Percentiles rank a stretch among this genome's conserved stretches.
These are phyloP conservation scores for Crepidodera aurea DNA, from an alignment of 2,888 invertebrate species.

Conservation along the genomic window DNA sequence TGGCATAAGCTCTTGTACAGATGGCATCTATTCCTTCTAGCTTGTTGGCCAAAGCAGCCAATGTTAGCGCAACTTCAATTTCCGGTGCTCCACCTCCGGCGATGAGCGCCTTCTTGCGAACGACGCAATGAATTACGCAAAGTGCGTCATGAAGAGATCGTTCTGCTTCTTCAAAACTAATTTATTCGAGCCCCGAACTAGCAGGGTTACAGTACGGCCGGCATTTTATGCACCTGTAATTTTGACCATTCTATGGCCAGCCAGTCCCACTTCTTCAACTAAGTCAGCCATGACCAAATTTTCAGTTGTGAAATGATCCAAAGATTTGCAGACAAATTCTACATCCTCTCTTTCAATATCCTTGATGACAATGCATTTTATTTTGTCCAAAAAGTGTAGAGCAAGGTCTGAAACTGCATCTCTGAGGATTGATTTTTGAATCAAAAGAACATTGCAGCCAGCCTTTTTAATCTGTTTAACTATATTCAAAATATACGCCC, in stretches of 20 bases:
- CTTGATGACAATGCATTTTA: conserved; percentile 98
- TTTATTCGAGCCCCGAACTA: conserved; percentile 89
- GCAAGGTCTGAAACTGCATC: conserved; percentile 98
- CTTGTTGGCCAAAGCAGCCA: conserved; percentile 82
- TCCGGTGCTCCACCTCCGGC: conserved; percentile 98
- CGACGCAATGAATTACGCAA: conserved; percentile 94
- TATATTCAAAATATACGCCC: conserved; percentile 96
- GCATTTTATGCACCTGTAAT: conserved; percentile 71
- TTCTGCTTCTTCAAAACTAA: conserved; percentile 83
- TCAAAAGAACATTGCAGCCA: conserved; percentile 94
- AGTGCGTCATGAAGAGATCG: conserved; percentile 85
- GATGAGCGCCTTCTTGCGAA: conserved; percentile 89
- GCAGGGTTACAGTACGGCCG: conserved; percentile 90
- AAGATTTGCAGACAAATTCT: conserved; percentile 96
- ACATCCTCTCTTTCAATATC: conserved; percentile 98
- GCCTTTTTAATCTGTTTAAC: conserved; percentile 98
- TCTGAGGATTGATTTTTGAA: conserved; percentile 79
- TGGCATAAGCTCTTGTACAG: conserved; percentile 93
- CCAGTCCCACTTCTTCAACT: conserved; percentile 92
- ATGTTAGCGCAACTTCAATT: conserved; percentile 87
- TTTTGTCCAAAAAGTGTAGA: conserved; percentile 97
- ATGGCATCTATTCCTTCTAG: conserved; percentile 94
- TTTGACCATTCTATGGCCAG: conserved; percentile 89
- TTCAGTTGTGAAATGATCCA: conserved; percentile 96
- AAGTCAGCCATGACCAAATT: conserved; percentile 91